Percentiles rank a stretch among this genome's conserved stretches.
Evolutionary conservation across 2,888 invertebrate genomes (phyloP).

Genomic region (Drosophila glabriapex): DNA sequence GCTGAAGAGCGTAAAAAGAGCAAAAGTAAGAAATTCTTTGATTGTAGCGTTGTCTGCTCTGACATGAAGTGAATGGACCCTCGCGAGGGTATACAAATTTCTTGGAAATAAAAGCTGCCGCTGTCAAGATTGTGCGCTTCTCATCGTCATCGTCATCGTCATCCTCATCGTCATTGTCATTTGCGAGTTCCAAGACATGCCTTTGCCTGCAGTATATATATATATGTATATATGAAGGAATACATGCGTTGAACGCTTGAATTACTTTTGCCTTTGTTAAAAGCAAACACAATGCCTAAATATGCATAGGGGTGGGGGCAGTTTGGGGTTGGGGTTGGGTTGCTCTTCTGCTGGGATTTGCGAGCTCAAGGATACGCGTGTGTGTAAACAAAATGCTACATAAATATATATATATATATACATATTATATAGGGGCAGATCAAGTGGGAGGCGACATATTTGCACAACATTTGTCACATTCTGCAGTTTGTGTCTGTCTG

Average conservation of each 20-base stretch:
- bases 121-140: conserved; percentile 41
- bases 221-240: conserved; percentile 46
- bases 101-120: conserved; percentile 20
- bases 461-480: conserved; percentile 75
- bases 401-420: conserved; percentile 19
- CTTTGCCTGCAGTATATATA: conserved; percentile 38
- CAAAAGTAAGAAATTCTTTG: background rate
- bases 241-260: conserved; percentile 69
- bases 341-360: conserved; percentile 44
- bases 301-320: conserved; percentile 3
- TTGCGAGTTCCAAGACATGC: conserved; percentile 24
- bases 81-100: conserved; percentile 4
- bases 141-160: conserved; percentile 18
- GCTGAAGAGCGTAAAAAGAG: background rate
- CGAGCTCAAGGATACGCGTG: conserved; percentile 49
- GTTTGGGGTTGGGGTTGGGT: conserved; percentile 1
- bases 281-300: conserved; percentile 65
- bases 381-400: conserved; percentile 1
- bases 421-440: conserved; percentile 19
- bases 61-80: background rate
- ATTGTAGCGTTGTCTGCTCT: background rate
- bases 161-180: conserved; percentile 23
- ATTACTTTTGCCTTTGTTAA: conserved; percentile 74
- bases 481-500: conserved; percentile 39
- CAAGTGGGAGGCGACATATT: conserved; percentile 53